Base-by-base conservation (phyloP, 2,113 vertebrate species). In the Scatophagus argus region DNA sequence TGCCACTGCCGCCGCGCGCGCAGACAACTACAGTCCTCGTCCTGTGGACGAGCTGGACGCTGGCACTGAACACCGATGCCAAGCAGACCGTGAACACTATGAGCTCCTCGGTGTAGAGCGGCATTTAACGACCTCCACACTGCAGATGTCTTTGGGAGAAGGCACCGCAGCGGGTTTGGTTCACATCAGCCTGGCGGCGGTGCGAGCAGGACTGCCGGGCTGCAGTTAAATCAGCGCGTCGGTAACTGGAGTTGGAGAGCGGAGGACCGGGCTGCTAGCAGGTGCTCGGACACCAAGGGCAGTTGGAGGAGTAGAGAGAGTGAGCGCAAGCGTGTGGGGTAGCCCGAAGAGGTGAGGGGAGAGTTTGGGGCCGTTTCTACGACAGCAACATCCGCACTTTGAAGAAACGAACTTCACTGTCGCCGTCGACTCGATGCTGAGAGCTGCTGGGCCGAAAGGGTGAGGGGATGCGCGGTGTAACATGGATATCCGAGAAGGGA, bases 401-500 rank as follows among this genome's bases (percentile, higher is more conserved):
- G 58, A 74, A 29, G 51, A 79, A 21, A 75, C 39, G 1, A 89
- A 90, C 71, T 91, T 85, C 19, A 59, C 23, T 34, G 66, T 73
- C 46, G 77, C 29, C 34, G 66, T 75, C 17, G 63, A 66, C 43
- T 74, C 49, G 66, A 79, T 27, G 72, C 71, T 47, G 52, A 32
- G 43, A 74, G 76, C 47, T 29, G 77, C 46, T 3, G 78, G 65
- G 72, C 61, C 68, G 71, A 36, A 29, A 60, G 63, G 64, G 75
- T 67, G 78, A 82, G 69, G 85, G 61, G 83, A 89, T 85, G 90
- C 79, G 74, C 63, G 64, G 77, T 46, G 75, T 83, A 92, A 79
- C 82, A 92, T 93, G 93, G 93, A 93, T 86, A 60, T 87, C 82
- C 76, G 79, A 87, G 74, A 73, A 84, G 83, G 86, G 85, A 65